Base-by-base conservation (phyloP, 2,797 vertebrate species). In the Enoplosus armatus region DNA sequence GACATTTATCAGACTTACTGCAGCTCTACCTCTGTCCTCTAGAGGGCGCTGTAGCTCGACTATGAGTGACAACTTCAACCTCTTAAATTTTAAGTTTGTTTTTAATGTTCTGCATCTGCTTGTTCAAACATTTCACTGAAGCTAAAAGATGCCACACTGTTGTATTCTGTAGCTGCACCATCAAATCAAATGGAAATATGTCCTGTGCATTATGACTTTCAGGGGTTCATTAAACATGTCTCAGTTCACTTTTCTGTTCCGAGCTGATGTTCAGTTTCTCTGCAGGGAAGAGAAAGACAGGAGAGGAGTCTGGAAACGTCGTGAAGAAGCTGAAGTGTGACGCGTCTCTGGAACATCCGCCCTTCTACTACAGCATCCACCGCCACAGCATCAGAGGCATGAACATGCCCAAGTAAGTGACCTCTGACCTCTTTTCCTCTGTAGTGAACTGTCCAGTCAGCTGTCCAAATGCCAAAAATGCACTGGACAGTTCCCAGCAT, bases 361-460 rank as follows among this genome's bases (percentile, higher is more conserved):
- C 97, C 0, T 99, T 99, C 87, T 99, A 99, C 93, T 99, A 99
- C 94, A 99, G 98, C 85, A 95, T 99, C 87, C 98, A 99, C 88
- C 96, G 98, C 43, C 98, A 99, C 93, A 98, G 98, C 85, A 98
- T 99, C 89, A 94, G 97, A 66, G 97, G 98, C 72, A 97, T 97
- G 96, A 99, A 99, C 88, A 98, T 99, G 96, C 98, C 98, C 62
- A 99, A 99, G 98, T 99, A 93, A 96, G 97, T 84, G 7, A 33
- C 56, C 62, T n/a, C 12, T 48, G 29, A 54, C 54, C 31, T 53
- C 22, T 10, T 7, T 14, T 12, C 11, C n/a, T 24, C 24, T 15
- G 33, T 8, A 14, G 20, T 12, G 8, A 8, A 26, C 12, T 2
- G 15, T 29, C 8, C 45, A 8, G 37, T 18, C 24, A 20, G 74